Conservation (phyloP, 2,797 vertebrate genomes). For the Vespertilio murinus region DNA sequence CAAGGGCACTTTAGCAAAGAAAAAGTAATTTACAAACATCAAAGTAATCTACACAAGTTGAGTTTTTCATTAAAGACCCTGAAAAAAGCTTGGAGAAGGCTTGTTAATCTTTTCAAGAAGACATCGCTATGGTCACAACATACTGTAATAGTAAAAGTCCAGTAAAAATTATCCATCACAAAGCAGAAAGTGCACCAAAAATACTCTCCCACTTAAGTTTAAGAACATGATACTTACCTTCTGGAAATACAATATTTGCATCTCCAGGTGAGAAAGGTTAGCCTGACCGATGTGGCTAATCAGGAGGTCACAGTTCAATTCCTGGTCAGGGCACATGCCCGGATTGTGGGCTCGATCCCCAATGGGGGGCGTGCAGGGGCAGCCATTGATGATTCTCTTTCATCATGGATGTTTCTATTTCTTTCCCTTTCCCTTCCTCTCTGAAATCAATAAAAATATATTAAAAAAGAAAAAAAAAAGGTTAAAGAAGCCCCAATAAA, state of each 20-base stretch:
- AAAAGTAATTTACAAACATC: not conserved
- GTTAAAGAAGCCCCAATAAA: not conserved
- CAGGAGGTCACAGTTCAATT: too few species aligned
- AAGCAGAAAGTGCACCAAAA: constrained; percentile 25
- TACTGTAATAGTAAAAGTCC: not conserved
- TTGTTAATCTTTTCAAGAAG: constrained; percentile 37
- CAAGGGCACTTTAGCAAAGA: not conserved
- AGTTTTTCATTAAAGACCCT: not conserved
- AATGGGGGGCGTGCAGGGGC: too few species aligned
- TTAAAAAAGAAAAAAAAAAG: not conserved
- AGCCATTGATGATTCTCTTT: too few species aligned
- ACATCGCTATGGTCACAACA: not conserved
- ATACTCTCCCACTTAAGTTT: not conserved
- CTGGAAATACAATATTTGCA: not conserved
- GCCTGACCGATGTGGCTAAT: too few species aligned
- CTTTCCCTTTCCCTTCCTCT: too few species aligned
- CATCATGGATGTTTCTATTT: too few species aligned
- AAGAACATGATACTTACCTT: not conserved
- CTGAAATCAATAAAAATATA: too few species aligned
- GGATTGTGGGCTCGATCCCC: too few species aligned
- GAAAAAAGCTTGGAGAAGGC: not conserved
- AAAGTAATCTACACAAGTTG: not conserved
- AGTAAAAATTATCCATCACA: not conserved
- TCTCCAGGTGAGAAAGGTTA: constrained; percentile 37
- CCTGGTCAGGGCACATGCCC: too few species aligned